Evolutionary conservation across 2,888 invertebrate species (phyloP).

Genomic region (Lithophane ornitopus): DNA sequence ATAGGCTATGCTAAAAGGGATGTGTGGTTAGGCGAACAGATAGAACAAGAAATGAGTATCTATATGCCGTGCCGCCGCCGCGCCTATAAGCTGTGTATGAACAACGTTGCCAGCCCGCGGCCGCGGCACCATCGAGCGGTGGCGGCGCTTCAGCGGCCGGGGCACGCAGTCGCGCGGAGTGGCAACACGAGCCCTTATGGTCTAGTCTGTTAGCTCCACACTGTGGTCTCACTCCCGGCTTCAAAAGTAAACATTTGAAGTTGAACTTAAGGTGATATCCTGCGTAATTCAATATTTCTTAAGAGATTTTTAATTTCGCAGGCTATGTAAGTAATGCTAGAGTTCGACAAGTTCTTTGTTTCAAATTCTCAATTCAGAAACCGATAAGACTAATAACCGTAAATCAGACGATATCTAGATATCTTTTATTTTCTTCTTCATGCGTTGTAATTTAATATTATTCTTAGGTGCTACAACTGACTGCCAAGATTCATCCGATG

Average conservation of each 20-base stretch:
- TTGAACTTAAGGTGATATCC: too few relatives aligned
- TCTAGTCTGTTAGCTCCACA: neutral
- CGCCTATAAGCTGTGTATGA: too few relatives aligned
- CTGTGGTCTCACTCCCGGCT: too few relatives aligned
- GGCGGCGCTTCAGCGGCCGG: too few relatives aligned
- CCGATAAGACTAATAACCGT: neutral
- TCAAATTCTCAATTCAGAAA: neutral
- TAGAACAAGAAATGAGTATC: neutral
- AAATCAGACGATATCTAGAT: neutral
- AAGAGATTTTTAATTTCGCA: too few relatives aligned
- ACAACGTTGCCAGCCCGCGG: too few relatives aligned
- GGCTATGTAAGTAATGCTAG: neutral
- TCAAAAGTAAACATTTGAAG: too few relatives aligned
- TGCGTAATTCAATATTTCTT: too few relatives aligned
- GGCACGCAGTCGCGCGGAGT: too few relatives aligned
- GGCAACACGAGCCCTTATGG: too few relatives aligned
- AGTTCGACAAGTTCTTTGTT: neutral
- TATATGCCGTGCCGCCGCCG: neutral
- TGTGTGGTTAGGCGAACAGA: neutral
- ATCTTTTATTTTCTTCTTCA: neutral
- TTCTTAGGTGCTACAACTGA: conserved; percentile 82
- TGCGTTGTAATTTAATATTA: neutral
- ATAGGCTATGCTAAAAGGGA: neutral
- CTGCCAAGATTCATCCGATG: conserved; percentile 90
- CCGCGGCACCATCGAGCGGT: too few relatives aligned